Conservation (phyloP, 2,888 invertebrate species). For the Caenorhabditis doughertyi region DNA sequence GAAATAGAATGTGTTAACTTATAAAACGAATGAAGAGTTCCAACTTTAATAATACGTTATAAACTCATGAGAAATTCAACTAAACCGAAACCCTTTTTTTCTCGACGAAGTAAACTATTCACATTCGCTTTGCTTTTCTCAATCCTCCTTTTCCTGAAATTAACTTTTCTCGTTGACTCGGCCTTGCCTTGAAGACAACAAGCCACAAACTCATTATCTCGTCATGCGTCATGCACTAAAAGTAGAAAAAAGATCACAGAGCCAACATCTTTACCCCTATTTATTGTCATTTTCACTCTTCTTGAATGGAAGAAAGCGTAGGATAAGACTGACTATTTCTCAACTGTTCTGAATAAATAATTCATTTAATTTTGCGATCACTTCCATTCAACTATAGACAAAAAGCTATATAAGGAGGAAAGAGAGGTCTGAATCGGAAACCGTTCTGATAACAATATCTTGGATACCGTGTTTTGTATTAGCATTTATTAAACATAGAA, state of each 20-base stretch:
- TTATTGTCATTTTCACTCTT: constrained; percentile 8
- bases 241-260: constrained; percentile 14
- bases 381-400: background rate
- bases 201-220: constrained; percentile 48
- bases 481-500: too few species aligned
- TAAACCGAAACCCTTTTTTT: background rate
- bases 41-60: too few species aligned
- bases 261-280: background rate
- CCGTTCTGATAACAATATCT: too few species aligned
- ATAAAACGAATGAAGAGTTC: too few species aligned
- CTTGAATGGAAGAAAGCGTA: background rate
- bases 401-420: too few species aligned
- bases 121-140: background rate
- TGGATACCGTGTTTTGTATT: too few species aligned
- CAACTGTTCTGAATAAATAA: constrained; percentile 11
- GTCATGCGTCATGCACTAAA: constrained; percentile 16
- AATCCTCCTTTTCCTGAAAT: background rate
- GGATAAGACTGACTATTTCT: background rate
- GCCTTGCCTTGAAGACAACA: background rate
- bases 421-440: too few species aligned
- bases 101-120: too few species aligned
- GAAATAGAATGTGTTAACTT: too few species aligned
- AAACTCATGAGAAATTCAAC: too few species aligned
- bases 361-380: constrained; percentile 9
- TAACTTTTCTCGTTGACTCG: constrained; percentile 13